phyloP scores from a whole-genome alignment of 2,888 invertebrate species.

The Hypena proboscidalis region DNA sequence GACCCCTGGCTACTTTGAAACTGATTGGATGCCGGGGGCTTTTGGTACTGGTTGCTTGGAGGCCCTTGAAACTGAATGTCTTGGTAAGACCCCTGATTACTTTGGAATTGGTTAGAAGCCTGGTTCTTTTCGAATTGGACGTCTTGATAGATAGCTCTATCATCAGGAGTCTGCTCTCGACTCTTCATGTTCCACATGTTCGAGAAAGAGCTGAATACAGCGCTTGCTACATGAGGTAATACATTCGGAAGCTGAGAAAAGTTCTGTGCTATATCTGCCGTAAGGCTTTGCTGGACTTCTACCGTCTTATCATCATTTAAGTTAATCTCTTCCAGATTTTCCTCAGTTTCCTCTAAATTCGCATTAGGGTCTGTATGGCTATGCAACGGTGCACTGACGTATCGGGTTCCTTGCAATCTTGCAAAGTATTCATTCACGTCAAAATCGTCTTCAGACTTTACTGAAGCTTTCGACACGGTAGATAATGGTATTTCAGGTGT shows the following conservation, averaged over 20 bases:
- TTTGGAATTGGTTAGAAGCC: neutral
- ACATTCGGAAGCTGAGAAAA: slow-evolving; percentile 86
- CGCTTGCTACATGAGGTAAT: slow-evolving; percentile 86
- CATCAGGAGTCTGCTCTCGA: slow-evolving; percentile 68
- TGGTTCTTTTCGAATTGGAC: too few species aligned
- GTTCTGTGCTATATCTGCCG: slow-evolving; percentile 81
- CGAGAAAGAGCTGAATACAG: slow-evolving; percentile 87
- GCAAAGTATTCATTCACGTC: slow-evolving; percentile 82
- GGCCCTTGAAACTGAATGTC: slow-evolving; percentile 13
- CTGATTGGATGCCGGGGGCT: slow-evolving; percentile 24
- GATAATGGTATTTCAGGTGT: slow-evolving; percentile 22
- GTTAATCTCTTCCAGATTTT: slow-evolving; percentile 74
- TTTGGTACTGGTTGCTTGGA: slow-evolving; percentile 3
- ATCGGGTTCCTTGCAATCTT: slow-evolving; percentile 73
- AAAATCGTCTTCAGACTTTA: slow-evolving; percentile 73
- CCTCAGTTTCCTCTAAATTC: slow-evolving; percentile 74
- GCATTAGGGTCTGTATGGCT: slow-evolving; percentile 78
- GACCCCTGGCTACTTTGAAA: slow-evolving; percentile 16
- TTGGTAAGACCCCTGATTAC: slow-evolving; percentile 5
- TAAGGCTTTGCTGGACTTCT: slow-evolving; percentile 65
- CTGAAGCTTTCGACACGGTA: slow-evolving; percentile 56
- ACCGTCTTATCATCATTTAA: slow-evolving; percentile 63
- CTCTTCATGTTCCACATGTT: slow-evolving; percentile 78
- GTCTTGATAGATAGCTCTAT: slow-evolving; percentile 35
- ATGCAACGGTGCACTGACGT: slow-evolving; percentile 74